Conservation (phyloP, 1,140 invertebrate species). For the Argopecten irradians region DNA sequence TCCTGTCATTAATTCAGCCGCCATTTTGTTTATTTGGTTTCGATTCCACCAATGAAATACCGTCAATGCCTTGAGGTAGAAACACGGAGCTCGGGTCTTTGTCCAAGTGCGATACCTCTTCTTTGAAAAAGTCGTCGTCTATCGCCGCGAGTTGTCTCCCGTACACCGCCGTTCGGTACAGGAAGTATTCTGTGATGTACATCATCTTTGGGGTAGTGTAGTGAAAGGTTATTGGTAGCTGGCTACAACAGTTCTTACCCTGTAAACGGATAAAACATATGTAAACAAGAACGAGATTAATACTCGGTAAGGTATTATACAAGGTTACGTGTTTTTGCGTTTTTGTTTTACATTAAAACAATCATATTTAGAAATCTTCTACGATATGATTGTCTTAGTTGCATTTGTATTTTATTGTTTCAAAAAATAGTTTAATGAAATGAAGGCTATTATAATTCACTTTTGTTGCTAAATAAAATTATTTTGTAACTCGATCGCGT, state of each 20-base stretch:
- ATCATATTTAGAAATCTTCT: no score
- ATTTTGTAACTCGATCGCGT: no score
- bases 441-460: no score
- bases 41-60: background rate
- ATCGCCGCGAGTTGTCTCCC: conserved; percentile 29
- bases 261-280: conserved; percentile 35
- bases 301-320: no score
- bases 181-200: conserved; percentile 52
- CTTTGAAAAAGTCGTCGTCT: conserved; percentile 18
- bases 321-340: no score
- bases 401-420: no score
- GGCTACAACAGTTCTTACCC: conserved; percentile 55
- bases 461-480: no score
- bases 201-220: conserved; percentile 46
- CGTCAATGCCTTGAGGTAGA: background rate
- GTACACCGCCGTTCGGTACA: conserved; percentile 50
- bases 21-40: background rate
- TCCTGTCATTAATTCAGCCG: background rate
- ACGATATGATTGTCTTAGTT: no score
- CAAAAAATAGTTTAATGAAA: no score
- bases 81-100: background rate
- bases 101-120: background rate
- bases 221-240: conserved; percentile 55
- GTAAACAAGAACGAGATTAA: background rate
- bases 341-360: no score